phyloP scores from a whole-genome alignment of 2,888 invertebrate genomes.

The Cryptus viduatorius region DNA sequence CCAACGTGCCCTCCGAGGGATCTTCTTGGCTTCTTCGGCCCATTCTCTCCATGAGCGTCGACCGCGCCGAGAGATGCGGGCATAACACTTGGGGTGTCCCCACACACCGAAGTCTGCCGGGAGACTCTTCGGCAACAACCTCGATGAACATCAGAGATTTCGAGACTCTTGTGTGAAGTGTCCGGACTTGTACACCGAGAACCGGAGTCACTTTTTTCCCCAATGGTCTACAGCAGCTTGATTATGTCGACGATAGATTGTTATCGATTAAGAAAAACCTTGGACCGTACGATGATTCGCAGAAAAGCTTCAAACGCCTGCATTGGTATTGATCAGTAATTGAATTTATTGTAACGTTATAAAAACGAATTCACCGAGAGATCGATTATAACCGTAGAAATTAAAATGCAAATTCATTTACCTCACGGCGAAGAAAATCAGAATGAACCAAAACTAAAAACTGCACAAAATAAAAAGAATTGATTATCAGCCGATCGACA shows the following conservation, averaged over 20 bases:
- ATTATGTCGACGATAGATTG: slow-evolving; percentile 53
- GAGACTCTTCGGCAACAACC: slow-evolving; percentile 31
- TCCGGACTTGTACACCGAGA: slow-evolving; percentile 18
- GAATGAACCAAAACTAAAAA: too few relatives aligned
- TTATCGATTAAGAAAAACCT: slow-evolving; percentile 25
- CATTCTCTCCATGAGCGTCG: neutral
- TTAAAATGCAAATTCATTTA: too few relatives aligned
- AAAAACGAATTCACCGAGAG: too few relatives aligned
- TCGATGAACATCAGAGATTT: slow-evolving; percentile 68
- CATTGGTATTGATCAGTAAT: too few relatives aligned
- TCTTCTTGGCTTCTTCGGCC: slow-evolving; percentile 42
- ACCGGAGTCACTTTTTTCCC: neutral
- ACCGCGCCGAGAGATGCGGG: neutral
- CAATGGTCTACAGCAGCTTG: slow-evolving; percentile 54
- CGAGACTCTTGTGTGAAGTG: slow-evolving; percentile 61
- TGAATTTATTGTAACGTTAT: too few relatives aligned
- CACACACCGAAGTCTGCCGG: slow-evolving; percentile 50
- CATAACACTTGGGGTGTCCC: slow-evolving; percentile 45
- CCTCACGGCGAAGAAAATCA: too few relatives aligned
- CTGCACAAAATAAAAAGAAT: too few relatives aligned
- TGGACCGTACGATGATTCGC: neutral
- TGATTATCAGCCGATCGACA: too few relatives aligned
- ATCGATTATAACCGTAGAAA: too few relatives aligned
- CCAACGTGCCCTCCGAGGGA: slow-evolving; percentile 27
- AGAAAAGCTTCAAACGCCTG: too few relatives aligned